A percentile compares a stretch with the other conserved stretches of the same genome.
phyloP scores from a whole-genome alignment of 2,113 vertebrate genomes.

The Anser cygnoides region DNA sequence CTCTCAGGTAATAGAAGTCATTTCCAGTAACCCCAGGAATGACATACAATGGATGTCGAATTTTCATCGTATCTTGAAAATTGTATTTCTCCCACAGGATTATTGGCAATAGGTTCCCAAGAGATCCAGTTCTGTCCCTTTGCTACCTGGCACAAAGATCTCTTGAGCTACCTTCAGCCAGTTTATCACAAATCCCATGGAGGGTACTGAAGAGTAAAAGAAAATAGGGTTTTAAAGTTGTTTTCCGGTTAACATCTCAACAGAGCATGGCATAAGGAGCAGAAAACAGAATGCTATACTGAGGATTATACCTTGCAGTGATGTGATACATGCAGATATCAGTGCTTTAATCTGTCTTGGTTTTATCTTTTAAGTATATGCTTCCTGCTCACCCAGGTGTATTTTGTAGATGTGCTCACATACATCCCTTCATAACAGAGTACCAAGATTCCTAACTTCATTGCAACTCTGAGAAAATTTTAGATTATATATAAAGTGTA shows the following conservation, averaged over 20 bases:
- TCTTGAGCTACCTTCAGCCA: not conserved
- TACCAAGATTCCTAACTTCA: not conserved
- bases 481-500: not conserved
- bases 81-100: not conserved
- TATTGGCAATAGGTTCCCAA: not conserved
- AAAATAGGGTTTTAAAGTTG: not conserved
- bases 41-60: not conserved
- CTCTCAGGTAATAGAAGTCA: not conserved
- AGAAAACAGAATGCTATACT: not conserved
- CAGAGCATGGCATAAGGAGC: not conserved
- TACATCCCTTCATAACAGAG: not conserved
- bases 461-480: not conserved
- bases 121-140: not conserved
- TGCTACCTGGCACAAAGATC: not conserved
- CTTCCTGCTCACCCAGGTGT: not conserved
- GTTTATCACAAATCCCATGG: not conserved
- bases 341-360: not conserved
- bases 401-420: not conserved
- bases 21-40: not conserved
- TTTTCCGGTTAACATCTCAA: not conserved
- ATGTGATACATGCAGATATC: not conserved
- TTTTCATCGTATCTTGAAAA: not conserved
- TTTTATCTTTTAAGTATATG: not conserved
- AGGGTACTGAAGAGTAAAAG: not conserved
- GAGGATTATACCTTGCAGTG: not conserved